Evolutionary conservation across 2,113 vertebrate genomes (phyloP).

Genomic region (Bos javanicus): DNA sequence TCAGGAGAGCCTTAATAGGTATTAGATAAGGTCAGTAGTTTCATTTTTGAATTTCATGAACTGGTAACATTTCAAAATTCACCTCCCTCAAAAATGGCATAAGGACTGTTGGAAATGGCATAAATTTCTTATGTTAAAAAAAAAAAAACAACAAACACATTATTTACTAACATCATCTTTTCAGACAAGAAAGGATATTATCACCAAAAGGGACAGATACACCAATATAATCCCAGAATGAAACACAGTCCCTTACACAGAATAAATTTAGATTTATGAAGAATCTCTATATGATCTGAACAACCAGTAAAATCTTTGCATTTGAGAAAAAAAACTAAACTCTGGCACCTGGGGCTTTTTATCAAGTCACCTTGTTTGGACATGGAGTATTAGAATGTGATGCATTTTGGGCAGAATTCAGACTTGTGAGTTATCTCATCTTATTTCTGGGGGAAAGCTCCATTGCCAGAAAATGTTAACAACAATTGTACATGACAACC

Average conservation of each 20-base stretch:
- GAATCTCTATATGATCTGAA: neutral
- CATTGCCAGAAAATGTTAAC: neutral
- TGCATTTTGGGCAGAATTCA: neutral
- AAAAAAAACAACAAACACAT: neutral
- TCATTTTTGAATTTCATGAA: neutral
- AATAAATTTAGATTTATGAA: neutral
- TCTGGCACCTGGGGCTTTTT: no score
- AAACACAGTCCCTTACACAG: neutral
- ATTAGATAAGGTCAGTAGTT: neutral
- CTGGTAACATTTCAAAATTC: neutral
- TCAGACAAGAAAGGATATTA: neutral
- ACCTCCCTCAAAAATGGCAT: neutral
- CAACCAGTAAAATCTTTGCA: neutral
- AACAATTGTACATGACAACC: neutral
- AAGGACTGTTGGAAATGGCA: neutral
- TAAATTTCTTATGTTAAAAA: neutral
- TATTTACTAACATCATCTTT: neutral
- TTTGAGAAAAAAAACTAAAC: neutral
- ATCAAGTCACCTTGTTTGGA: neutral
- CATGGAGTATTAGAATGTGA: fast-evolving
- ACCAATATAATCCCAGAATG: neutral
- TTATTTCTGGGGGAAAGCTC: neutral
- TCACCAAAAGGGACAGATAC: neutral
- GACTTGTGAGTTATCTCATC: neutral
- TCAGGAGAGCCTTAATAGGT: neutral